Conservation (phyloP, 2,888 invertebrate species). For the Oegoconia quadripuncta region DNA sequence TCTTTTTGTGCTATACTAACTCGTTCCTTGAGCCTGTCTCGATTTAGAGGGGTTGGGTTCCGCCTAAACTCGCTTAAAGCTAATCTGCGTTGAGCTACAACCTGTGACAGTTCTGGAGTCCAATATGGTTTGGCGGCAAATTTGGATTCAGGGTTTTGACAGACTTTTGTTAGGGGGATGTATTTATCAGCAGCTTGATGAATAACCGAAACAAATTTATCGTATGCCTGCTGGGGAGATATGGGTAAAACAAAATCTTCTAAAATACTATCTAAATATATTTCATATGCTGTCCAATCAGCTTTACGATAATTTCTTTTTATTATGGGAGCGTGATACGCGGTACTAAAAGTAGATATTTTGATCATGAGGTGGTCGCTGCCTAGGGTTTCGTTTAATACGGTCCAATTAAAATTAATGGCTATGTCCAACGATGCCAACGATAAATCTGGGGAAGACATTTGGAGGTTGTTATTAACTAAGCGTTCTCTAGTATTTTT, state of each 20-base stretch:
- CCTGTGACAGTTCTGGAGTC: not conserved
- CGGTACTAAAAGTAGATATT: not conserved
- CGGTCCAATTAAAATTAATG: conserved; percentile 5
- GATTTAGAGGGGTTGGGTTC: not conserved
- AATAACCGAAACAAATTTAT: too few species aligned
- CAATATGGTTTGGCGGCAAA: not conserved
- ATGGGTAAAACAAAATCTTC: not conserved
- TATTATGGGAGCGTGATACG: not conserved
- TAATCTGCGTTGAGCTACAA: not conserved
- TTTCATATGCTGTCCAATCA: not conserved
- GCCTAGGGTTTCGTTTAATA: conserved; percentile 12
- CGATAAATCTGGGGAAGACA: conserved; percentile 13
- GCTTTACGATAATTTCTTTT: not conserved
- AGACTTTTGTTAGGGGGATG: too few species aligned
- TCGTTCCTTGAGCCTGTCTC: not conserved
- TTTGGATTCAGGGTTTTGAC: not conserved
- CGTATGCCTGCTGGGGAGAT: not conserved
- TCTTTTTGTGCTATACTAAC: conserved; percentile 6
- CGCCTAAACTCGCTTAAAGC: not conserved
- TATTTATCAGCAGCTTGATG: too few species aligned
- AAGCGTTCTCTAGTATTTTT: conserved; percentile 6
- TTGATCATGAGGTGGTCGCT: conserved; percentile 11
- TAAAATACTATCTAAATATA: not conserved
- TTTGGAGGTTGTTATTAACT: conserved; percentile 4
- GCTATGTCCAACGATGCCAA: conserved; percentile 9